A percentile compares a stretch with the other conserved stretches of the same genome.
phyloP scores from a whole-genome alignment of 92 coral and sea anemone species.

The Paragorgia papillata region DNA sequence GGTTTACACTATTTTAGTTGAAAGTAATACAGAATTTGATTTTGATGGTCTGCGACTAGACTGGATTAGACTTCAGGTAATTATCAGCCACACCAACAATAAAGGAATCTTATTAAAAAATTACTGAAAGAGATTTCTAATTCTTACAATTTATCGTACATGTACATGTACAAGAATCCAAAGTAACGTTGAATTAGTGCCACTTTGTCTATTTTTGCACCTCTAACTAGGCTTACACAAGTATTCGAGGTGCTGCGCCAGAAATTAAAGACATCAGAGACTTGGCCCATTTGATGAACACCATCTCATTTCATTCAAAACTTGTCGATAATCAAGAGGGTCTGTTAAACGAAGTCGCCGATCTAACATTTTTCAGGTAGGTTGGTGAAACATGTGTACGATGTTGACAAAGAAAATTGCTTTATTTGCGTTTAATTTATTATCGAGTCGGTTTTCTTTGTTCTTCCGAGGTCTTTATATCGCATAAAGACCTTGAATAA shows the following conservation, averaged over 20 bases:
- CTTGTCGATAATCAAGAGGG: constrained; percentile 89
- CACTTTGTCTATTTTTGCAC: too few relatives aligned
- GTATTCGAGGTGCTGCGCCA: constrained; percentile 96
- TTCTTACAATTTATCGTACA: too few relatives aligned
- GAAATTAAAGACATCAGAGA: constrained; percentile 94
- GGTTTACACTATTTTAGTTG: constrained; percentile 58
- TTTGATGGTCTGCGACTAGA: constrained; percentile 88
- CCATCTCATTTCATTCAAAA: constrained; percentile 83
- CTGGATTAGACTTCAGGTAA: constrained; percentile 98
- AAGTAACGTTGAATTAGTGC: too few relatives aligned
- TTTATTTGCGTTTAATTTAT: too few relatives aligned
- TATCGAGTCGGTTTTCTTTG: too few relatives aligned
- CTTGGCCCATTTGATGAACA: constrained; percentile 83
- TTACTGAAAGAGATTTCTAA: neutral
- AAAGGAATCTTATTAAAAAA: neutral
- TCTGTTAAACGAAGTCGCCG: constrained; percentile 79
- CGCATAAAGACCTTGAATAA: too few relatives aligned
- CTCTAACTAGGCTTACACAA: constrained; percentile 87
- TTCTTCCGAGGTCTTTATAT: too few relatives aligned
- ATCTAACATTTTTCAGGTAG: constrained; percentile 93
- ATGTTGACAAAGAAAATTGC: too few relatives aligned
- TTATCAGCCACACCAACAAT: too few relatives aligned
- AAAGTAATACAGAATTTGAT: constrained; percentile 80
- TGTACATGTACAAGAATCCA: too few relatives aligned
- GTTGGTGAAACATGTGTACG: too few relatives aligned